Evolutionary conservation across 2,113 vertebrate genomes (phyloP).

Genomic region (Chloebia gouldiae): DNA sequence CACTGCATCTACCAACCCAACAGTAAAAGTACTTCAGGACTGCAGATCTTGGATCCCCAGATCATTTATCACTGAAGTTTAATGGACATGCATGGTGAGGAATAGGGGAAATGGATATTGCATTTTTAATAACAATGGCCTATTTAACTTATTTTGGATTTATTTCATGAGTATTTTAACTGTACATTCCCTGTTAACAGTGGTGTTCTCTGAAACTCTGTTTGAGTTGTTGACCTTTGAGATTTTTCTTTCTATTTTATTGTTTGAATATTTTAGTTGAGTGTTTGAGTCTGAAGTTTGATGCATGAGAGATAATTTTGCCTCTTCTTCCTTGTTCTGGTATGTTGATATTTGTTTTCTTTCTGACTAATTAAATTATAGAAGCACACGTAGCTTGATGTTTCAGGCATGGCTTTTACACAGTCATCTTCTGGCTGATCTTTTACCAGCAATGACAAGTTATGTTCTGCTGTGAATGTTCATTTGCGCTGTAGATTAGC

Average conservation of each 20-base stretch:
- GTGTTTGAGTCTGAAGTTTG: neutral
- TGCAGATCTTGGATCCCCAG: neutral
- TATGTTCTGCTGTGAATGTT: neutral
- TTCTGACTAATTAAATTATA: neutral
- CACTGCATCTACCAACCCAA: neutral
- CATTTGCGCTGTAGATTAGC: neutral
- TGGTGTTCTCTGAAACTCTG: neutral
- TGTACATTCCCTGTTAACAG: neutral
- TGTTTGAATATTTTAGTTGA: neutral
- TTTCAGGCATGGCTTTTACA: neutral
- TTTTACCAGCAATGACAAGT: neutral
- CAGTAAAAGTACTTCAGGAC: neutral
- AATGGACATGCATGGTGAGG: neutral
- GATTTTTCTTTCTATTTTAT: neutral
- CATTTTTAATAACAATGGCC: neutral
- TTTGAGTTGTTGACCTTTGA: neutral
- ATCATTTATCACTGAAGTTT: neutral
- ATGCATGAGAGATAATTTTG: neutral
- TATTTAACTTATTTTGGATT: neutral
- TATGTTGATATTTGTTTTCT: neutral
- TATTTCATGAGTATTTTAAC: neutral
- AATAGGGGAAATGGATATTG: neutral
- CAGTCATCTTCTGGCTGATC: neutral
- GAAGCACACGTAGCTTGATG: neutral
- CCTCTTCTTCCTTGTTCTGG: neutral